Percentiles rank a stretch among this genome's conserved stretches.
phyloP scores from a whole-genome alignment of 2,113 vertebrate species.

The Lanius collurio region DNA sequence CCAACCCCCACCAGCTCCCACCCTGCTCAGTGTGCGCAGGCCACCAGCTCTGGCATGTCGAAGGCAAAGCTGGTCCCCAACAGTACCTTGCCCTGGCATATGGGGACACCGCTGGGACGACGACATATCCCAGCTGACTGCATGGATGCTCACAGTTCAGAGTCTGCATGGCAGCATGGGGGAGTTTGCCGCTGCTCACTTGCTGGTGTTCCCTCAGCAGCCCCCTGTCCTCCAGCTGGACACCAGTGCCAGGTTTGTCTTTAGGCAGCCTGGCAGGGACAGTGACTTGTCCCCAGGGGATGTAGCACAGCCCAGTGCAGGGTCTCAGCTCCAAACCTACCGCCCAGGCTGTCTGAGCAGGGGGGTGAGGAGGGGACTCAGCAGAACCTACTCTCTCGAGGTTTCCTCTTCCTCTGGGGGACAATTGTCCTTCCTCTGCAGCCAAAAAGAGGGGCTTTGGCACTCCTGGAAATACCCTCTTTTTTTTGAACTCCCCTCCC shows the following conservation, averaged over 20 bases:
- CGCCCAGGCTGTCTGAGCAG: neutral
- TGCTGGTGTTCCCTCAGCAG: accelerated
- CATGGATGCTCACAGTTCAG: neutral
- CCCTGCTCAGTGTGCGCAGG: neutral
- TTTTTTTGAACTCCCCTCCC: neutral
- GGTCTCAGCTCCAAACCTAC: neutral
- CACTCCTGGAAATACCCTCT: neutral
- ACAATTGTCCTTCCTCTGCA: neutral
- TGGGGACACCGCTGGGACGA: neutral
- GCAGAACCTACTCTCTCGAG: neutral
- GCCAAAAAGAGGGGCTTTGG: neutral
- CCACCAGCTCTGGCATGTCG: neutral
- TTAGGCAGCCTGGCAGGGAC: neutral
- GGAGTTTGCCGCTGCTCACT: neutral
- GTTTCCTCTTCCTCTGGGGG: neutral
- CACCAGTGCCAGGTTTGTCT: neutral
- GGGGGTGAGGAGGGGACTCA: neutral
- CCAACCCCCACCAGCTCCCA: neutral
- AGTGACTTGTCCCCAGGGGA: neutral
- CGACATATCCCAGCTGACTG: neutral
- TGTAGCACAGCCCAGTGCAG: neutral
- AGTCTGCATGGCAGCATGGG: neutral
- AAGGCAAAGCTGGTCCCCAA: neutral
- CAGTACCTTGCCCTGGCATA: neutral
- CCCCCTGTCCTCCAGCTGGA: neutral